phyloP scores from a whole-genome alignment of 2,888 invertebrate genomes.

The Fragum whitleyi region DNA sequence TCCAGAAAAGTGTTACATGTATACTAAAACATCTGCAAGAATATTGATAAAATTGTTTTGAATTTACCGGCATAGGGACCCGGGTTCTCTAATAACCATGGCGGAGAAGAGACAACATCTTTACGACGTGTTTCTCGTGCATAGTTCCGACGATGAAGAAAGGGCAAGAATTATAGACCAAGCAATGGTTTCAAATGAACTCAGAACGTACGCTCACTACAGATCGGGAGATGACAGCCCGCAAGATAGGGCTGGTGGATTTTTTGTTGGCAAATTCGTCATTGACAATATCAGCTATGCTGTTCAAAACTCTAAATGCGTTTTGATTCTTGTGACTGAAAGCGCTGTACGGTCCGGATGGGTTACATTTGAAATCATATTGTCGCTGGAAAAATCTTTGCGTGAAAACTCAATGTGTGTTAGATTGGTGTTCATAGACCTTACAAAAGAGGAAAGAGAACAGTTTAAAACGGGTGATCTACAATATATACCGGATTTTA shows the following conservation, averaged over 20 bases:
- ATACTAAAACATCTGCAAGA: no score
- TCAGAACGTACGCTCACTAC: constrained; percentile 42
- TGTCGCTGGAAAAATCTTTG: constrained; percentile 49
- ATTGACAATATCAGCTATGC: constrained; percentile 45
- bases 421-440: constrained; percentile 38
- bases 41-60: no score
- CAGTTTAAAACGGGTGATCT: constrained; percentile 41
- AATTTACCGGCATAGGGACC: no score
- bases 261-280: constrained; percentile 38
- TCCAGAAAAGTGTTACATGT: no score
- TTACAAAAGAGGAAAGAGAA: constrained; percentile 32
- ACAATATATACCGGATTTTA: constrained; percentile 34
- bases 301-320: constrained; percentile 30
- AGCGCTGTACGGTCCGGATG: constrained; percentile 45
- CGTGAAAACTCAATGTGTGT: constrained; percentile 43
- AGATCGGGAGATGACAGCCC: constrained; percentile 13
- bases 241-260: constrained; percentile 2
- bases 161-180: constrained; percentile 30
- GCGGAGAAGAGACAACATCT: neutral
- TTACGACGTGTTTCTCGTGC: constrained; percentile 54
- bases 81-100: no score
- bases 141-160: constrained; percentile 36
- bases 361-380: constrained; percentile 50
- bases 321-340: constrained; percentile 48
- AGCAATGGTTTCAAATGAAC: constrained; percentile 10